Evolutionary conservation across 2,797 vertebrate species (phyloP), one percentile per base, ranked within the genome.

Genomic region (Sparidentex hasta): DNA sequence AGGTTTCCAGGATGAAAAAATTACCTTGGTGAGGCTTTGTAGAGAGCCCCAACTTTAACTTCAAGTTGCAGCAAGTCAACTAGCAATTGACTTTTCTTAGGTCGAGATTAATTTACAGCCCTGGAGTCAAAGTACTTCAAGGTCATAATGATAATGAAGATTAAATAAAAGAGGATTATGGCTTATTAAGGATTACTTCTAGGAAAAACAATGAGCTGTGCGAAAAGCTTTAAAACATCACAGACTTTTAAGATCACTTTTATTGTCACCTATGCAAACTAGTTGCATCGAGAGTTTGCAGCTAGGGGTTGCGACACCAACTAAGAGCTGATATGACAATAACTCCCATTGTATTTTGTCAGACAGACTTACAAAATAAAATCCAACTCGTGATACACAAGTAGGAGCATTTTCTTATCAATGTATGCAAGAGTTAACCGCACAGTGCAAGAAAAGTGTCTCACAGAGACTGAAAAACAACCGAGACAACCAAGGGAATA

Each of bases 291-390:
- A 74, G 56, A 68, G 65, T 47, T 43, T 57, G 56, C 20, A 74
- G 65, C 11, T 17, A 51, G 41, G 29, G 81, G 48, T 59, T 87
- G 62, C 44, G 12, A 84, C 77, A 80, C 33, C 29, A 67, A 75
- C 79, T 76, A 62, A 83, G 83, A 89, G 66, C 58, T 77, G 61
- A 83, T 79, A 86, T 18, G 54, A 93, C 83, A 91, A 88, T 79
- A 76, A 81, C 65, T 71, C 64, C 59, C 66, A 79, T 81, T 90
- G 85, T 92, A 71, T 70, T 81, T 69, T 52, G 44, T 59, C 74
- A 81, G 64, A 58, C 62, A 7, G 8, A 81, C 29, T 77, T 41
- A 64, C 25, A 68, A 82, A 88, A 82, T 50, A 56, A 75, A 80
- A 75, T 77, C 46, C 55, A 70, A 83, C 82, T 85, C 68, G 72